Percentiles rank a stretch among this genome's conserved stretches.
Conservation (phyloP, 2,797 vertebrate genomes). For the Orientallactaga sibirica region DNA sequence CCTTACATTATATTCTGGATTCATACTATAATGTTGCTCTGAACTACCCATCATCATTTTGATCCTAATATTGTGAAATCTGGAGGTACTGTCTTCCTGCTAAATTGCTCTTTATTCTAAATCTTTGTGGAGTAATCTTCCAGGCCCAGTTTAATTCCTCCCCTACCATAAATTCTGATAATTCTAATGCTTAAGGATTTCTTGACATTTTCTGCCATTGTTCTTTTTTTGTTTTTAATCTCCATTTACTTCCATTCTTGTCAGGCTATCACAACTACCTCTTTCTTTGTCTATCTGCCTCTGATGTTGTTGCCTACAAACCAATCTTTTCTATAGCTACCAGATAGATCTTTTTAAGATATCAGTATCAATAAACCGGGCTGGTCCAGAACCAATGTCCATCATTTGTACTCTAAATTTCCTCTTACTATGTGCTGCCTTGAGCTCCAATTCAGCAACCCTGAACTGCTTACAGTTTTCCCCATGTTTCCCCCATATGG, state of each 20-base stretch:
- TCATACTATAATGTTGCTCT: neutral
- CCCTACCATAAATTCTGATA: neutral
- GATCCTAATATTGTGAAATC: conserved; percentile 16
- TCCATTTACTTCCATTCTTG: neutral
- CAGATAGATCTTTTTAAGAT: too few relatives aligned
- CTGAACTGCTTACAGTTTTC: too few relatives aligned
- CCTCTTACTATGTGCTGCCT: neutral
- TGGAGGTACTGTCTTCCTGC: neutral
- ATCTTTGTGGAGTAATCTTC: neutral
- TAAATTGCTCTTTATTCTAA: conserved; percentile 15
- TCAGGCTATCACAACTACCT: neutral
- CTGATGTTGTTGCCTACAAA: neutral
- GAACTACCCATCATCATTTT: neutral
- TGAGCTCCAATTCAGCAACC: neutral
- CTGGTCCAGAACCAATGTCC: neutral
- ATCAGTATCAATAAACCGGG: too few relatives aligned
- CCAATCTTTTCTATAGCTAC: too few relatives aligned
- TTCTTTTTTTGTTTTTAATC: neutral
- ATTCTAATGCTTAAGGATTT: neutral
- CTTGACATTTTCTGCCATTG: neutral
- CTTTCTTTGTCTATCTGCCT: neutral
- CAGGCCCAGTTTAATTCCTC: neutral
- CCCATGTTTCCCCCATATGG: too few relatives aligned
- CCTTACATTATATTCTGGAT: neutral
- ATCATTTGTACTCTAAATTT: neutral